These are phyloP conservation scores for Phrynocephalus vlangalii DNA, from an alignment of 2,797 vertebrate species.

Conservation along the genomic window DNA sequence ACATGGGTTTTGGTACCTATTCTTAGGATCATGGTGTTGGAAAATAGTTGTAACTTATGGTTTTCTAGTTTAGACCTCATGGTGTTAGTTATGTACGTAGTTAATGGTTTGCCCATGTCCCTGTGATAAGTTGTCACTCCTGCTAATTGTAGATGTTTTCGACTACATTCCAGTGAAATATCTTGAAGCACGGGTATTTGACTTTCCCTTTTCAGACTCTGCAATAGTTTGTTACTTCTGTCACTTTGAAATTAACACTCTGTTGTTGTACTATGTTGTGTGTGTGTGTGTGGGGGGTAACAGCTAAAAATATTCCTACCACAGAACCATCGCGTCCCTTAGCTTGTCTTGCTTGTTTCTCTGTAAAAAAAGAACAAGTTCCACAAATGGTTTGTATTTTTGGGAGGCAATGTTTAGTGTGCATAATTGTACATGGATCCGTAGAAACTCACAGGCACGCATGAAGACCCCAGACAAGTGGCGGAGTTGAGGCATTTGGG, in stretches of 20 bases:
- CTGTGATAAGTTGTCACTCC: background rate
- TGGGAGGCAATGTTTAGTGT: background rate
- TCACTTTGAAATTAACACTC: background rate
- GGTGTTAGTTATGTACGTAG: background rate
- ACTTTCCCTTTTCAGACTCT: background rate
- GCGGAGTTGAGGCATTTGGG: background rate
- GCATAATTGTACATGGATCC: background rate
- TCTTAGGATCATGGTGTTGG: background rate
- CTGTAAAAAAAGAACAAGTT: background rate
- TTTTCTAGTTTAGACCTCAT: background rate
- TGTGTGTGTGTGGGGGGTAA: no score
- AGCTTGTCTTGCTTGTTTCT: constrained; percentile 4
- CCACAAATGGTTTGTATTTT: background rate
- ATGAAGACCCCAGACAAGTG: background rate
- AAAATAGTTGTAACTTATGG: background rate
- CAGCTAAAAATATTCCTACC: background rate
- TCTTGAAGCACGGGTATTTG: background rate
- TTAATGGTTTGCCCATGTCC: background rate
- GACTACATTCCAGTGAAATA: background rate
- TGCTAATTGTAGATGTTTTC: background rate
- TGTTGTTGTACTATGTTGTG: background rate
- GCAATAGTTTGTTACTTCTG: background rate
- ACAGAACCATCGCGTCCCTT: background rate
- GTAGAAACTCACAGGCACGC: background rate
- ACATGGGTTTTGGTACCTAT: background rate